Conservation (phyloP, 2,888 invertebrate genomes). For the Orthosia gothica region DNA sequence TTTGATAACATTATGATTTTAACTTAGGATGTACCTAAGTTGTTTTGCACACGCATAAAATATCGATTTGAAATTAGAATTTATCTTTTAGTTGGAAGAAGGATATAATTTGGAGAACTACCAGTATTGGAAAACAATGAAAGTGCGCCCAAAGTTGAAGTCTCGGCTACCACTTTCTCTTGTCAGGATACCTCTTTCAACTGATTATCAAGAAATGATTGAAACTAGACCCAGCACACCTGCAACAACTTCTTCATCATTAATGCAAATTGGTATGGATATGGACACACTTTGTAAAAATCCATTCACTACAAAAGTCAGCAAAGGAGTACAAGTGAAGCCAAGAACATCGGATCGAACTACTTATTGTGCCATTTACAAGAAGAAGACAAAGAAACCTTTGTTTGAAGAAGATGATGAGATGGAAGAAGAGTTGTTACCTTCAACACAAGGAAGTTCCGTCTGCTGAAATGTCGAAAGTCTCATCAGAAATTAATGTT, state of each 20-base stretch:
- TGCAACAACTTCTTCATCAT: constrained; percentile 5
- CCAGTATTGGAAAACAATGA: too few species aligned
- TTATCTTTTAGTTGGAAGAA: too few species aligned
- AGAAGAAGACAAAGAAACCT: background rate
- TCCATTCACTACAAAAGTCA: background rate
- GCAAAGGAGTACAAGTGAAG: background rate
- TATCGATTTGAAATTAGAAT: too few species aligned
- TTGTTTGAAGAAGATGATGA: background rate
- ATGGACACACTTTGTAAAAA: background rate
- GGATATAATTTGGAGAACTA: too few species aligned
- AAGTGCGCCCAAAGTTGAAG: too few species aligned
- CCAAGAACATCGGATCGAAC: background rate
- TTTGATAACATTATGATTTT: background rate
- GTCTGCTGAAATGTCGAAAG: background rate
- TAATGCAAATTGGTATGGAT: background rate
- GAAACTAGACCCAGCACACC: constrained; percentile 21
- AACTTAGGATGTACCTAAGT: background rate
- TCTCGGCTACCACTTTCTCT: too few species aligned
- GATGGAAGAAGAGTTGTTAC: background rate
- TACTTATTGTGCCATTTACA: too few species aligned
- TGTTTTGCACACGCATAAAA: background rate
- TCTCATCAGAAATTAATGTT: too few species aligned
- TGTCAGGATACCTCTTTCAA: too few species aligned
- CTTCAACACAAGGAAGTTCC: constrained; percentile 9
- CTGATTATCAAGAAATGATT: constrained; percentile 11